Percentiles rank a stretch among this genome's conserved stretches.
phyloP scores from a whole-genome alignment of 2,888 invertebrate genomes.

The Alsophila aescularia region DNA sequence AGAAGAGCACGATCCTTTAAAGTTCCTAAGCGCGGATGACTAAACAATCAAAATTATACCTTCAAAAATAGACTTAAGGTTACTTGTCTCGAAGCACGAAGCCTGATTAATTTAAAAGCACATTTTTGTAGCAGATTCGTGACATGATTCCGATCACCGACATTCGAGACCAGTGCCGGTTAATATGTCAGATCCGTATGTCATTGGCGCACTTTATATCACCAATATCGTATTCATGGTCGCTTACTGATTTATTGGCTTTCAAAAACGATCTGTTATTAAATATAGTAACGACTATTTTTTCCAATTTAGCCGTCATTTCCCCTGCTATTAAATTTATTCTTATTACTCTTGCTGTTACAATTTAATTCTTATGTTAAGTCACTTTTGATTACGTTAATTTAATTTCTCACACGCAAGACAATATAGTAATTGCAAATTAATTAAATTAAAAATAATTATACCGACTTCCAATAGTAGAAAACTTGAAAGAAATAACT shows the following conservation, averaged over 20 bases:
- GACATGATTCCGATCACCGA: slow-evolving; percentile 53
- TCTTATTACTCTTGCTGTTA: not conserved
- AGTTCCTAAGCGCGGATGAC: not conserved
- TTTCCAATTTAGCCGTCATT: not conserved
- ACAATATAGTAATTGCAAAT: too few relatives aligned
- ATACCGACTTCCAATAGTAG: too few relatives aligned
- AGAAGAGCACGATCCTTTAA: slow-evolving; percentile 40
- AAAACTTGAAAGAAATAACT: too few relatives aligned
- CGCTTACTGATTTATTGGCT: slow-evolving; percentile 2
- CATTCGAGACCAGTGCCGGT: slow-evolving; percentile 38
- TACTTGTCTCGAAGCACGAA: slow-evolving; percentile 32
- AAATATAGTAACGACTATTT: not conserved
- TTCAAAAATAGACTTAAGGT: slow-evolving; percentile 27
- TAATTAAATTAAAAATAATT: too few relatives aligned
- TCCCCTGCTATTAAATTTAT: not conserved
- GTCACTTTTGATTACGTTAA: too few relatives aligned
- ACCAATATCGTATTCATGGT: slow-evolving; percentile 13
- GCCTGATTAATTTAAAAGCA: slow-evolving; percentile 43
- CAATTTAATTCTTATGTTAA: too few relatives aligned
- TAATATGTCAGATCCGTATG: slow-evolving; percentile 19
- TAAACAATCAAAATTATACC: slow-evolving; percentile 21
- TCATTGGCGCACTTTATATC: slow-evolving; percentile 17
- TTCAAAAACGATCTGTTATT: slow-evolving; percentile 1
- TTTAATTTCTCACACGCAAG: too few relatives aligned
- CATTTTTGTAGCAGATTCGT: slow-evolving; percentile 56